These are phyloP conservation scores for Loriculus beryllinus DNA, from an alignment of 2,797 vertebrate species.

Conservation along the genomic window DNA sequence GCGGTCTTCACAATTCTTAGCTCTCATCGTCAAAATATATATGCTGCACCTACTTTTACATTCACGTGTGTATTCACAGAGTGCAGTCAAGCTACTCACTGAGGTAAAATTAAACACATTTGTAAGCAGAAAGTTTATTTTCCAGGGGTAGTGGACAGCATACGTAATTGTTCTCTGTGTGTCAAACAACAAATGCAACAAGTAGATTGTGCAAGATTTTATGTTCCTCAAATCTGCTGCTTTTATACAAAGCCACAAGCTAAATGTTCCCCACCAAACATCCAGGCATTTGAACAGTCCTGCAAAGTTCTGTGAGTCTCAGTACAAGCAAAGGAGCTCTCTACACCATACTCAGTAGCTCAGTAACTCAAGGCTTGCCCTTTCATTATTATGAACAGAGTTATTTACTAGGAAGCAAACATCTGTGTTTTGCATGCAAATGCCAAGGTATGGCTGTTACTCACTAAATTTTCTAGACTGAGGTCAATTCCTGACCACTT, in stretches of 20 bases:
- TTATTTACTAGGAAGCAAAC: not conserved
- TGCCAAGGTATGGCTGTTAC: not conserved
- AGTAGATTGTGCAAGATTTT: not conserved
- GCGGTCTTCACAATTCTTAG: not conserved
- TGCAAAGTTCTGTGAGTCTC: not conserved
- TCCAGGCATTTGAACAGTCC: not conserved
- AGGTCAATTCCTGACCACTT: not conserved
- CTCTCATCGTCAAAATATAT: not conserved
- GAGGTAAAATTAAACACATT: not conserved
- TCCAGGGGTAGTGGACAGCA: not conserved
- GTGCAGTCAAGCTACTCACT: not conserved
- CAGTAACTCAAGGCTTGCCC: not conserved
- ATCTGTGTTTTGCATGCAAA: not conserved
- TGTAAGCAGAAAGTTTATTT: not conserved
- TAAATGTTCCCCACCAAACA: not conserved
- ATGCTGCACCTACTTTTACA: not conserved
- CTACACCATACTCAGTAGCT: not conserved
- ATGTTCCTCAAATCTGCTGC: not conserved
- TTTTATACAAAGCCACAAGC: slow-evolving; percentile 21
- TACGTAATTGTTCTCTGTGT: not conserved
- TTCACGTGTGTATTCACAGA: not conserved
- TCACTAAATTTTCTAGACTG: not conserved
- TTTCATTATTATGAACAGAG: not conserved
- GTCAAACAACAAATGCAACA: slow-evolving; percentile 32
- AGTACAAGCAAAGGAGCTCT: not conserved